Percentiles rank a stretch among this genome's conserved stretches.
phyloP scores from a whole-genome alignment of 1,140 invertebrate species.

The Tetramorium parvispinum region DNA sequence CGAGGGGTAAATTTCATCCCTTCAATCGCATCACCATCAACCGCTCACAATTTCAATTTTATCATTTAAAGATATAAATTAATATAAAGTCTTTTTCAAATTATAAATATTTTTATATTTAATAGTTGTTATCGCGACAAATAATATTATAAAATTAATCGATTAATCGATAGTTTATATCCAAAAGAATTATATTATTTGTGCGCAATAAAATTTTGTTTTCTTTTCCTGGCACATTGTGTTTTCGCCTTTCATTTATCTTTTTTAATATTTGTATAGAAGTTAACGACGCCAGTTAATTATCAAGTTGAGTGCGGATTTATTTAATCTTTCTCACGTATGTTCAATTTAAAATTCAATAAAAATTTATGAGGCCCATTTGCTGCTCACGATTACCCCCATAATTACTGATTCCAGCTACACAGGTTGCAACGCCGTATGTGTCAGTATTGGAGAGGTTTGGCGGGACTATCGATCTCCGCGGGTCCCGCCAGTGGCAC shows the following conservation, averaged over 20 bases:
- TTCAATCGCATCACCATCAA: neutral
- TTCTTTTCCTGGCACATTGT: neutral
- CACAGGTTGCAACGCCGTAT: neutral
- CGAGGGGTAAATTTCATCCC: slow-evolving; percentile 5
- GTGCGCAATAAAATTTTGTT: neutral
- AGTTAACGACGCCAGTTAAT: neutral
- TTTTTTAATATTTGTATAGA: neutral
- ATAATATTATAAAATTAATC: slow-evolving; percentile 14
- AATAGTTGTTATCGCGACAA: neutral
- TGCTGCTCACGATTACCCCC: slow-evolving; percentile 2
- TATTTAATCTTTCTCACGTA: slow-evolving; percentile 22
- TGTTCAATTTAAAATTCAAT: slow-evolving; percentile 53
- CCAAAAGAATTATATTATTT: neutral
- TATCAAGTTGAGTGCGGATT: slow-evolving; percentile 10
- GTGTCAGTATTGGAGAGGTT: slow-evolving; percentile 43
- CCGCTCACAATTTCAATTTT: neutral
- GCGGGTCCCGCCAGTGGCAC: slow-evolving; percentile 39
- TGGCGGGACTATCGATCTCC: slow-evolving; percentile 68
- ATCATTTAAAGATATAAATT: neutral
- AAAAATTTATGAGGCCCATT: slow-evolving; percentile 46
- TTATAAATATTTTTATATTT: neutral
- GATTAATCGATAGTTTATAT: neutral
- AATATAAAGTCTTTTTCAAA: neutral
- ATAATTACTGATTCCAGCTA: slow-evolving; percentile 45
- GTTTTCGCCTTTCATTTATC: neutral